phyloP scores from a whole-genome alignment of 2,888 invertebrate species.

The Smittia sp. region DNA sequence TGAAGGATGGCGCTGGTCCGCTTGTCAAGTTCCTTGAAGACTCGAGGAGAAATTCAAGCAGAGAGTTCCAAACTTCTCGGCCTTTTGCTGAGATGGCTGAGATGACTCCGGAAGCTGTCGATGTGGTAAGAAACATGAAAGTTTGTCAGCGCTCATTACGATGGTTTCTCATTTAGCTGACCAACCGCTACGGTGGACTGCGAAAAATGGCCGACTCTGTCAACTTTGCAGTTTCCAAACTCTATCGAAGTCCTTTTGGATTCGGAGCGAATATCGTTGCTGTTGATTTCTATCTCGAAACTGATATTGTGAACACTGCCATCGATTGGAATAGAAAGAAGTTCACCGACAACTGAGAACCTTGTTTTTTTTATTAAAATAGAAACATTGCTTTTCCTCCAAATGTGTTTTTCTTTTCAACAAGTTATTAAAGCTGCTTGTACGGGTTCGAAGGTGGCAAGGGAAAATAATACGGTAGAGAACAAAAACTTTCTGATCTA shows the following conservation, averaged over 20 bases:
- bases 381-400: too few relatives aligned
- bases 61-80: constrained; percentile 50
- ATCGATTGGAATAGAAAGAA: constrained; percentile 50
- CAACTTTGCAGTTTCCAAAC: constrained; percentile 61
- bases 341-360: constrained; percentile 24
- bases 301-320: constrained; percentile 58
- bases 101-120: constrained; percentile 62
- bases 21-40: constrained; percentile 55
- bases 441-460: too few relatives aligned
- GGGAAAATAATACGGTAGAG: too few relatives aligned
- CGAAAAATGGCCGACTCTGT: constrained; percentile 62
- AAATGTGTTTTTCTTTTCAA: too few relatives aligned
- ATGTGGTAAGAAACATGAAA: too few relatives aligned
- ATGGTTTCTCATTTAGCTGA: too few relatives aligned
- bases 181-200: constrained; percentile 59
- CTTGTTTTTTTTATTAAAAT: too few relatives aligned
- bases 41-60: constrained; percentile 54
- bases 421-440: too few relatives aligned
- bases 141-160: too few relatives aligned
- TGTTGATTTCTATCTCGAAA: constrained; percentile 62
- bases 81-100: constrained; percentile 67
- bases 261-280: constrained; percentile 61
- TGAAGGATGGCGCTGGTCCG: constrained; percentile 56
- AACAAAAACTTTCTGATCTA: too few relatives aligned
- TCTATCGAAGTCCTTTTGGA: constrained; percentile 57